Base-by-base conservation (phyloP, 1,140 invertebrate genomes). In the Plutomurus gul region DNA sequence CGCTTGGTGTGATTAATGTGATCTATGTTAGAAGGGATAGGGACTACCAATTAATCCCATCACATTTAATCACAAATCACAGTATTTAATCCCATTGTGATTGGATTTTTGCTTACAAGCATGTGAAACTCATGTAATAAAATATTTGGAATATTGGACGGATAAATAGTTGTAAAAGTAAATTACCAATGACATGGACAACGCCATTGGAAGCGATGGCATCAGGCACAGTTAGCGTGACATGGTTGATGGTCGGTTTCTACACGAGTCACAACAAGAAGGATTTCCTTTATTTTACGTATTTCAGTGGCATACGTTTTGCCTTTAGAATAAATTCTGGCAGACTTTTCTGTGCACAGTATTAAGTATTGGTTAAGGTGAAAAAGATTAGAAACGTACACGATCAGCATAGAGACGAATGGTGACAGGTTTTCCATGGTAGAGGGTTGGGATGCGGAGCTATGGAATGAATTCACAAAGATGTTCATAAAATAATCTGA, bases 121-220 rank as follows among this genome's bases (percentile, higher is more conserved):
- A n/a, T n/a, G n/a, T n/a, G n/a, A n/a, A n/a, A n/a, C n/a, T n/a
- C n/a, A n/a, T n/a, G n/a, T n/a, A n/a, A n/a, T n/a, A n/a, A n/a
- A n/a, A n/a, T n/a, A n/a, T n/a, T n/a, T n/a, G n/a, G n/a, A n/a
- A n/a, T n/a, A n/a, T n/a, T n/a, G n/a, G n/a, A n/a, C n/a, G n/a
- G n/a, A n/a, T n/a, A n/a, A n/a, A n/a, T n/a, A n/a, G n/a, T n/a
- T n/a, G n/a, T n/a, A n/a, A n/a, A n/a, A n/a, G n/a, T n/a, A n/a
- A n/a, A n/a, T n/a, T n/a, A n/a, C 84, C 81, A 73, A 84, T 83
- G 20, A 84, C 81, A 77, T 84, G 84, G 43, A 84, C 84, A 16
- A 84, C 82, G 20, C 84, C 84, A 60, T 84, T 84, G 40, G 81
- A 81, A 20, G 84, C 84, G 65, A 83, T 79, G 1, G 76, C 82